Evolutionary conservation across 2,113 vertebrate genomes (phyloP).

Genomic region (Chaetorhynchus papuensis): DNA sequence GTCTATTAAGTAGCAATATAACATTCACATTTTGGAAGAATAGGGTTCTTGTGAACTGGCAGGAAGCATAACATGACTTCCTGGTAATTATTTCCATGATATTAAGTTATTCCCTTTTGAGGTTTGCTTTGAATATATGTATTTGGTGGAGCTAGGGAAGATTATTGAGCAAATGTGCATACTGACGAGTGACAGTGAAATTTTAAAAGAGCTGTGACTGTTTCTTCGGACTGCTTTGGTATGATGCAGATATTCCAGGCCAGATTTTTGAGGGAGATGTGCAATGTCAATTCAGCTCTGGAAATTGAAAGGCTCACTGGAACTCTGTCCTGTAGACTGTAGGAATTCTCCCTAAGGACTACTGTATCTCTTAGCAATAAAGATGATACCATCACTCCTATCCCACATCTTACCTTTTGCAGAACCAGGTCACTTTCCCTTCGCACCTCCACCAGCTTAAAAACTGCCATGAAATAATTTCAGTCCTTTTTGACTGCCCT

Average conservation of each 20-base stretch:
- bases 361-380: background rate
- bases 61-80: background rate
- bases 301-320: background rate
- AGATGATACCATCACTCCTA: background rate
- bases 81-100: background rate
- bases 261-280: background rate
- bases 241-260: background rate
- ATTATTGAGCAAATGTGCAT: background rate
- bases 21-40: background rate
- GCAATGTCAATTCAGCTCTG: background rate
- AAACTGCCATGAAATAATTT: background rate
- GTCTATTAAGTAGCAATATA: background rate
- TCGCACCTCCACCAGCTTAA: background rate
- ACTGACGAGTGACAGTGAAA: background rate
- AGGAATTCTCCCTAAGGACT: background rate
- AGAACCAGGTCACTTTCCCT: background rate
- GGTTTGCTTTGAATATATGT: background rate
- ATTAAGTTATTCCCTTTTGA: background rate
- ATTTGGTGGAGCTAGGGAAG: background rate
- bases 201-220: background rate
- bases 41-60: background rate
- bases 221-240: background rate
- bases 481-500: background rate
- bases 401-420: background rate
- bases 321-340: background rate